phyloP scores from a whole-genome alignment of 2,888 invertebrate species.

The Scaptomyza tumidula region DNA sequence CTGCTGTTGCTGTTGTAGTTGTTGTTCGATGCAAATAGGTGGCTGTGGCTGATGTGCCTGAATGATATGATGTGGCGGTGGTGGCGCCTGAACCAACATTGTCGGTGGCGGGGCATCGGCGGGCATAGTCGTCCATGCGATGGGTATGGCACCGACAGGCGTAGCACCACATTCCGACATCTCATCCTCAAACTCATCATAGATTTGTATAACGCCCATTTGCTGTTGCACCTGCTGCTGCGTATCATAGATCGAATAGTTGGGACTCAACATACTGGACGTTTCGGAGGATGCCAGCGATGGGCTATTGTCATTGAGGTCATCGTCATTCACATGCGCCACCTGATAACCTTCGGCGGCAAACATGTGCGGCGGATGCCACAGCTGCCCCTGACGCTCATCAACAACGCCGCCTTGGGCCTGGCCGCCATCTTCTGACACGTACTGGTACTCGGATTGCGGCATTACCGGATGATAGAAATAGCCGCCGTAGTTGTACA shows the following conservation, averaged over 20 bases:
- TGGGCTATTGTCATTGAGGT: constrained; percentile 82
- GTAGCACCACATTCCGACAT: constrained; percentile 69
- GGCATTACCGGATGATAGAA: constrained; percentile 78
- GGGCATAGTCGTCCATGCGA: constrained; percentile 70
- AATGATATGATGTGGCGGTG: constrained; percentile 67
- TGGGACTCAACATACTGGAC: constrained; percentile 83
- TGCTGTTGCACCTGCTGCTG: constrained; percentile 83
- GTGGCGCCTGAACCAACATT: constrained; percentile 57
- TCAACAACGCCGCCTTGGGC: constrained; percentile 66
- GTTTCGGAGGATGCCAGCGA: constrained; percentile 82
- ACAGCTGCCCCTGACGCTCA: constrained; percentile 77
- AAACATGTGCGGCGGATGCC: constrained; percentile 81
- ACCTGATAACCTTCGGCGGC: constrained; percentile 81
- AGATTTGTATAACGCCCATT: constrained; percentile 83
- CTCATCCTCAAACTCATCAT: constrained; percentile 82
- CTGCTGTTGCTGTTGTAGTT: neutral
- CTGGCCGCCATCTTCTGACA: constrained; percentile 76
- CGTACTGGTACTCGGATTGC: constrained; percentile 79
- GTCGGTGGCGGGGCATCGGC: constrained; percentile 43
- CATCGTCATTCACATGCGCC: constrained; percentile 70
- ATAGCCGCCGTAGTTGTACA: constrained; percentile 79
- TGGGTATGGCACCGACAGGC: constrained; percentile 55
- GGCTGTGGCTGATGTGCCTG: constrained; percentile 48
- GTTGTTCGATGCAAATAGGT: constrained; percentile 51
- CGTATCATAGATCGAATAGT: constrained; percentile 82